Percentiles rank a stretch among this genome's conserved stretches.
These are phyloP conservation scores for Sturnira hondurensis DNA, from an alignment of 2,113 vertebrate species.

Conservation along the genomic window DNA sequence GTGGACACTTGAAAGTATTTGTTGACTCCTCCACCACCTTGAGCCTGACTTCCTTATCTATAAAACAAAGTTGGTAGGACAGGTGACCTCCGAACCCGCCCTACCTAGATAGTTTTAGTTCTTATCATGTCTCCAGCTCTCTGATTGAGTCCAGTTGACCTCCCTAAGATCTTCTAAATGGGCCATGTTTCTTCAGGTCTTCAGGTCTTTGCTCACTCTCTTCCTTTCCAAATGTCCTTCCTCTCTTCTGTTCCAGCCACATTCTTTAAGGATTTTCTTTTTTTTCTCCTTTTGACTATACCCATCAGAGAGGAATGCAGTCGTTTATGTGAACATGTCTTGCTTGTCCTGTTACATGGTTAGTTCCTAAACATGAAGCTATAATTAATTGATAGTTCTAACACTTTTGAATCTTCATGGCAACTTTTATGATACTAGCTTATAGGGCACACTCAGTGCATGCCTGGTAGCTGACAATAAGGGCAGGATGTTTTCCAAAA, in stretches of 20 bases:
- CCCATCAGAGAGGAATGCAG: neutral
- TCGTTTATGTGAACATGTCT: neutral
- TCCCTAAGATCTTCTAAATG: neutral
- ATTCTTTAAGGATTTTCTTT: neutral
- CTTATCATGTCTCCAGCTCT: neutral
- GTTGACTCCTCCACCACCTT: neutral
- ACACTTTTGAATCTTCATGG: neutral
- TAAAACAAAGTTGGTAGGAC: neutral
- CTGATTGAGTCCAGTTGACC: neutral
- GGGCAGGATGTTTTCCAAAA: neutral
- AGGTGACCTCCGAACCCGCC: neutral
- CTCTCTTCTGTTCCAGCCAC: neutral
- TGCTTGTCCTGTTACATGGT: neutral
- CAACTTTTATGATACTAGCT: neutral
- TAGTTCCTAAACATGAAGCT: neutral
- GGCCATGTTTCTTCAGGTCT: neutral
- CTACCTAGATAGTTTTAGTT: neutral
- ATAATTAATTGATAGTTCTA: neutral
- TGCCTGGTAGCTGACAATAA: neutral
- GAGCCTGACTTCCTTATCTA: neutral
- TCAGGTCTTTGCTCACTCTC: neutral
- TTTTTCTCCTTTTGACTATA: neutral
- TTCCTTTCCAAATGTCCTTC: neutral
- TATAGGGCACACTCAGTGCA: too few species aligned
- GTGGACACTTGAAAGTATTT: neutral